These are phyloP conservation scores for Clarias pachynema DNA, from an alignment of 2,797 vertebrate species.

Conservation along the genomic window DNA sequence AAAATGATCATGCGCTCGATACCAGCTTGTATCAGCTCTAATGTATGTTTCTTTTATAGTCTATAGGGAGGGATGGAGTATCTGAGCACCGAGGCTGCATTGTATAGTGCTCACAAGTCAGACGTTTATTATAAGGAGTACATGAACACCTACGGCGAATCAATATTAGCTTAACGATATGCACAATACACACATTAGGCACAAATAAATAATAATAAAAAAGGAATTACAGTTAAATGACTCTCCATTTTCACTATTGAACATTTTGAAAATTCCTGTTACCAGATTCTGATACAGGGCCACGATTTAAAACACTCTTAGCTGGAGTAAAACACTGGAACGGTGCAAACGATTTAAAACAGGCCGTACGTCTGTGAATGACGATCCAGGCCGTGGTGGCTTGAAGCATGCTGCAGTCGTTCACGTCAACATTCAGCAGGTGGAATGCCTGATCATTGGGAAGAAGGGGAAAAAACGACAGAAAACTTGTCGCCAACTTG, in stretches of 20 bases:
- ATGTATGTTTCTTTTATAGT: not conserved
- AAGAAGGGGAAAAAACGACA: too few species aligned
- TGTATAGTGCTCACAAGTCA: not conserved
- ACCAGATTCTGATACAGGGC: not conserved
- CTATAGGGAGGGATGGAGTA: not conserved
- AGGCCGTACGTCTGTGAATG: too few species aligned
- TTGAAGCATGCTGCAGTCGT: too few species aligned
- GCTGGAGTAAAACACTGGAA: not conserved
- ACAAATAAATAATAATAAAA: not conserved
- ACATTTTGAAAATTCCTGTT: not conserved
- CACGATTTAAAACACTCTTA: too few species aligned
- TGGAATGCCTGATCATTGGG: too few species aligned
- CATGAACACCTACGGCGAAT: not conserved
- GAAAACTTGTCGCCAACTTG: too few species aligned
- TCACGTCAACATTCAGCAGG: too few species aligned
- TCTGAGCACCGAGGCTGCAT: not conserved
- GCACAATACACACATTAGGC: not conserved
- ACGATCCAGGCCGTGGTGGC: too few species aligned
- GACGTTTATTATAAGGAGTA: not conserved
- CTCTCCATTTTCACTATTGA: not conserved
- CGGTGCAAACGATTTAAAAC: too few species aligned
- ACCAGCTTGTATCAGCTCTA: not conserved
- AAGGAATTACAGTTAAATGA: not conserved
- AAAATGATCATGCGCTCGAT: conserved; percentile 13
- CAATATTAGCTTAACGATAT: not conserved